Evolutionary conservation across 2,888 invertebrate species (phyloP).

Genomic region (Standfussiana lucernea): DNA sequence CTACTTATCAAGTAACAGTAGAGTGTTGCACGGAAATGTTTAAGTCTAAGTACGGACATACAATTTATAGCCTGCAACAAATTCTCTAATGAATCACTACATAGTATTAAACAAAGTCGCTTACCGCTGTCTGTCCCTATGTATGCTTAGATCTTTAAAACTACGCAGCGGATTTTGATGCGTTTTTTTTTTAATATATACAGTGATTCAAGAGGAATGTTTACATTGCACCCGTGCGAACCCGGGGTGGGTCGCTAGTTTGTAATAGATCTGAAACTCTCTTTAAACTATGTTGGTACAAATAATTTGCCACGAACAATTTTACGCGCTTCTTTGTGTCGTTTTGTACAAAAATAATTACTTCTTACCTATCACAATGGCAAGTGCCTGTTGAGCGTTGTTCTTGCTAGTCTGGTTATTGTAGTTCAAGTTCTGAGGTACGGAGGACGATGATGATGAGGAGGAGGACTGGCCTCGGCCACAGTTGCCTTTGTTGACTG

Average conservation of each 20-base stretch:
- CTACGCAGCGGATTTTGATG: too few relatives aligned
- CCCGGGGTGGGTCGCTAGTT: too few relatives aligned
- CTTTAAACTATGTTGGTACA: neutral
- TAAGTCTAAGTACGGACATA: neutral
- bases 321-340: neutral
- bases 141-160: too few relatives aligned
- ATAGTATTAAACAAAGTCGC: too few relatives aligned
- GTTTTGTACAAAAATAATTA: too few relatives aligned
- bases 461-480: conserved; percentile 86
- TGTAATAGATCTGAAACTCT: neutral
- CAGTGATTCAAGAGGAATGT: too few relatives aligned
- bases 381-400: conserved; percentile 78
- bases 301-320: neutral
- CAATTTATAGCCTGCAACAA: neutral
- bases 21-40: neutral
- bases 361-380: conserved; percentile 83
- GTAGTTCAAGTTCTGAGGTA: conserved; percentile 85
- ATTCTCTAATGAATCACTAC: neutral
- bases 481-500: conserved; percentile 95
- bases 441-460: conserved; percentile 83
- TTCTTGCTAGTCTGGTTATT: conserved; percentile 91
- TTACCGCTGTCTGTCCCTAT: too few relatives aligned
- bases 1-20: neutral
- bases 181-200: too few relatives aligned
- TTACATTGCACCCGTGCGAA: too few relatives aligned